Percentiles rank a stretch among this genome's conserved stretches.
Evolutionary conservation across 2,113 vertebrate species (phyloP).

Genomic region (Gymnarchus niloticus): DNA sequence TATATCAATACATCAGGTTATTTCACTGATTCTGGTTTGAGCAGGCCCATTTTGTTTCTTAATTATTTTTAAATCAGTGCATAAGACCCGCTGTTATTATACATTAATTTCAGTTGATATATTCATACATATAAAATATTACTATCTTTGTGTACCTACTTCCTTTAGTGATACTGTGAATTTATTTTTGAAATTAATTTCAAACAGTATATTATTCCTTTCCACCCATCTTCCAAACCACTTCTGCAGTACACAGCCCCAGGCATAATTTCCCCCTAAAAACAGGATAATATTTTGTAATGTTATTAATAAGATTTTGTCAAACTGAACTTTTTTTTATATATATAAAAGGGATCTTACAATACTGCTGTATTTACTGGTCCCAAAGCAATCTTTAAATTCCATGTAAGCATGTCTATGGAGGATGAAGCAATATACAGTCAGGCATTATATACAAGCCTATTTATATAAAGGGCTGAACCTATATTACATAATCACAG

Average conservation of each 20-base stretch:
- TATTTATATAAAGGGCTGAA: conserved; percentile 20
- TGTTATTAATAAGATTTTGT: neutral
- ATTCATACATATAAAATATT: neutral
- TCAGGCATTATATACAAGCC: conserved; percentile 20
- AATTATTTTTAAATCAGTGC: neutral
- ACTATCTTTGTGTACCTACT: neutral
- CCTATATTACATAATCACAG: conserved; percentile 20
- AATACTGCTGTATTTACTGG: neutral
- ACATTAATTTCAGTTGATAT: neutral
- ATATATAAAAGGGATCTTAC: neutral
- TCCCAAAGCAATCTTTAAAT: neutral
- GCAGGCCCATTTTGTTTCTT: neutral
- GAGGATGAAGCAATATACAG: neutral
- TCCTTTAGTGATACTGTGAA: neutral
- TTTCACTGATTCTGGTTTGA: neutral
- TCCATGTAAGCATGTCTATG: neutral
- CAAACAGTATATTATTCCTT: neutral
- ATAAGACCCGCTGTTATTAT: conserved; percentile 4
- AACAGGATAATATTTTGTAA: neutral
- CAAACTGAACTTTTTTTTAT: neutral
- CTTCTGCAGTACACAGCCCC: neutral
- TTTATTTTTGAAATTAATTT: neutral
- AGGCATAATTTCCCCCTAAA: neutral
- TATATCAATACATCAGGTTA: neutral
- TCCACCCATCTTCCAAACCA: neutral